Evolutionary conservation across 2,888 invertebrate species (phyloP), one percentile per base, ranked within the genome.

Genomic region (Odontocolon sp.): DNA sequence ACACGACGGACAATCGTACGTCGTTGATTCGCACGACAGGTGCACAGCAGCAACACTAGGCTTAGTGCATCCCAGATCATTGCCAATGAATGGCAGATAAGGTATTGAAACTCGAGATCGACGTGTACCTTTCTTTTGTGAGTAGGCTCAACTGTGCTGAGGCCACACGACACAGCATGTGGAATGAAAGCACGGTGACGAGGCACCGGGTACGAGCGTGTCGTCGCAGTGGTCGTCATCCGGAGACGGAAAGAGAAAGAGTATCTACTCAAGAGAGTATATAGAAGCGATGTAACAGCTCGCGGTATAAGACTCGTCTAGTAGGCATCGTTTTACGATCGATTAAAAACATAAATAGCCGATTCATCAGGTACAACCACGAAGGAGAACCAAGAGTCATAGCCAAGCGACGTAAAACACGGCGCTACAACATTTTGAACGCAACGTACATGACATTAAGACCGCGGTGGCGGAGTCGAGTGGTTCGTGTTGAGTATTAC

Each of bases 261-360:
- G 54, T 38, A 33, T 59, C 26, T 31, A 42, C 33, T 9, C 52
- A 54, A 69, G 61, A n/a, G n/a, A 45, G 3, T 45, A 47, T 42
- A 40, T 36, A 54, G 50, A 63, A 28, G 31, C 52, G 45, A 18
- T 31, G 52, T 45, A 54, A 50, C 14, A 56, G 61, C 56, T n/a
- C 64, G 77, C 72, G 59, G 38, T 54, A 26, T 14, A 68, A 66
- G 59, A 38, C 47, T 78, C 78, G 79, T 82, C 83, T 82, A 82
- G 81, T 83, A 76, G 70, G 61, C 77, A 66, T 76, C 73, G 79
- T 78, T 86, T 85, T 82, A 85, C 86, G 85, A 87, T 83, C 86
- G 86, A 87, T 87, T 86, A 85, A 84, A 85, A 78, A 78, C 82
- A 78, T 83, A 84, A 84, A 83, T 83, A 84, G 83, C 77, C 80